These are phyloP conservation scores for Chelonus insularis DNA, from an alignment of 1,140 invertebrate species.

Conservation along the genomic window DNA sequence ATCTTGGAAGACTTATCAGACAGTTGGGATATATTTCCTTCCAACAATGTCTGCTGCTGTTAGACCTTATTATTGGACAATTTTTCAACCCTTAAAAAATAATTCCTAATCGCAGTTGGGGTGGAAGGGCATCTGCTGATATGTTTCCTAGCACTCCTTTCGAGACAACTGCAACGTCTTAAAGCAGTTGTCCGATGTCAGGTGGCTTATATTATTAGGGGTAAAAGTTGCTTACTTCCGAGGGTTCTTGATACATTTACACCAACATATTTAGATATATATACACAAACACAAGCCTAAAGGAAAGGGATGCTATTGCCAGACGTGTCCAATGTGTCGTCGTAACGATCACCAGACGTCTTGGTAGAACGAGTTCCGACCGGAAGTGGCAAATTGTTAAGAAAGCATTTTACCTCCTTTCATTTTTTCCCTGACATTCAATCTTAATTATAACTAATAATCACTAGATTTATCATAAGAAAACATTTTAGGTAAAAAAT, in stretches of 20 bases:
- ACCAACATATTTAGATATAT: neutral
- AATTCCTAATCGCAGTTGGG: conserved; percentile 43
- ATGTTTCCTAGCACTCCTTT: neutral
- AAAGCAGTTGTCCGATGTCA: conserved; percentile 50
- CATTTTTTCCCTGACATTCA: no score
- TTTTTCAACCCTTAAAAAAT: conserved; percentile 26
- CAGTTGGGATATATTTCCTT: no score
- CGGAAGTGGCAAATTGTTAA: conserved; percentile 23
- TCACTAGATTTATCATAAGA: no score
- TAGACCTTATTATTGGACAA: no score
- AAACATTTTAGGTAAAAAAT: neutral
- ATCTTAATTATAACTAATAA: no score
- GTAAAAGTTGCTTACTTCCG: neutral
- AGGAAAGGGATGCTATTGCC: no score
- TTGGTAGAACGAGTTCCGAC: conserved; percentile 21
- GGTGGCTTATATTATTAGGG: conserved; percentile 43
- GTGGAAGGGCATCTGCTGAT: conserved; percentile 44
- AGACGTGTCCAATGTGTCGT: neutral
- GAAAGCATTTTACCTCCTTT: conserved; percentile 2
- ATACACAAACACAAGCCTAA: no score
- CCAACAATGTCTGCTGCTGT: no score
- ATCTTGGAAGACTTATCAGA: no score
- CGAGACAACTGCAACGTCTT: conserved; percentile 17
- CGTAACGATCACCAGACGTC: conserved; percentile 1
- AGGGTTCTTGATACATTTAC: neutral